A percentile compares a stretch with the other conserved stretches of the same genome.
Evolutionary conservation across 2,113 vertebrate genomes (phyloP).

Genomic region (Channa argus): DNA sequence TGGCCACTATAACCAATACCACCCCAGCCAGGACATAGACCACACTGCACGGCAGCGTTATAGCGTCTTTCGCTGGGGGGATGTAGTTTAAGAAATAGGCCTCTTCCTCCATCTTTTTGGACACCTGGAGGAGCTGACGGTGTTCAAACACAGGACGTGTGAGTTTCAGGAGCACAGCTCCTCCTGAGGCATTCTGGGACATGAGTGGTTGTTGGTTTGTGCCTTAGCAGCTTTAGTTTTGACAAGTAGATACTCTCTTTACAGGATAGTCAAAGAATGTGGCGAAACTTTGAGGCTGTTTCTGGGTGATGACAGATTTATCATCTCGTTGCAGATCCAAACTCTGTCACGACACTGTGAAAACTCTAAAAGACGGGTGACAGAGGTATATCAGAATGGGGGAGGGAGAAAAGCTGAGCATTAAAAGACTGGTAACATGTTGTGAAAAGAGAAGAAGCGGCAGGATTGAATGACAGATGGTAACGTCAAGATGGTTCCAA

Average conservation of each 20-base stretch:
- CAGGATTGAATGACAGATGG: constrained; percentile 27
- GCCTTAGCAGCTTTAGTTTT: constrained; percentile 15
- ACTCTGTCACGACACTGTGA: constrained; percentile 38
- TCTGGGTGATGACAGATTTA: constrained; percentile 21
- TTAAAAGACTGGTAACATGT: constrained; percentile 32
- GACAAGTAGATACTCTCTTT: constrained; percentile 23
- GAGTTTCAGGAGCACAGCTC: constrained; percentile 51
- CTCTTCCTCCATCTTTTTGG: constrained; percentile 58
- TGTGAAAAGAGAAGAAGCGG: constrained; percentile 1
- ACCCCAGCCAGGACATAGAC: constrained; percentile 81
- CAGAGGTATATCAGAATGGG: constrained; percentile 21
- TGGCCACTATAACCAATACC: constrained; percentile 84
- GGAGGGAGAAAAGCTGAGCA: constrained; percentile 21
- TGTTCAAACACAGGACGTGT: constrained; percentile 39
- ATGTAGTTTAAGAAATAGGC: constrained; percentile 80
- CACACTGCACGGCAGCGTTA: constrained; percentile 64
- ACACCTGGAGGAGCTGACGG: constrained; percentile 75
- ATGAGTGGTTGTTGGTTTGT: constrained; percentile 43
- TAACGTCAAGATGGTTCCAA: constrained; percentile 18
- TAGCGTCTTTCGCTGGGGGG: constrained; percentile 72
- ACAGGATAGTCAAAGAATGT: constrained; percentile 1
- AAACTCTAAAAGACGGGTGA: constrained; percentile 42
- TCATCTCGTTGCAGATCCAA: constrained; percentile 19
- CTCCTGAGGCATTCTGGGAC: constrained; percentile 45
- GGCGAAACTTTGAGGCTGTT: constrained; percentile 3